Conservation (phyloP, 2,113 vertebrate species). For the Capra hircus region DNA sequence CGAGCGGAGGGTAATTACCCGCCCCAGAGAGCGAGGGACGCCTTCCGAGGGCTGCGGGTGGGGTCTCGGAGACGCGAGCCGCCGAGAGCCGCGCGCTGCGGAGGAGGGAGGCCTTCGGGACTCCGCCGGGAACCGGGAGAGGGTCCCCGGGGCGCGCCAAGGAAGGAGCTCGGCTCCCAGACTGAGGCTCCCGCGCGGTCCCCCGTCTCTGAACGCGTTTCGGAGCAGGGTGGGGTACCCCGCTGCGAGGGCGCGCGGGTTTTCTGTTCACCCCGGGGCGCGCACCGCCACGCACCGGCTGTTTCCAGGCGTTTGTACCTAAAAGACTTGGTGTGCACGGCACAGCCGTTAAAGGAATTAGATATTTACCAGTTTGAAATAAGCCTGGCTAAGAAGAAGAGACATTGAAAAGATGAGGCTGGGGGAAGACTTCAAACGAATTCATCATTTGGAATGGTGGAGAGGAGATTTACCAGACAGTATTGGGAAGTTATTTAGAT, state of each 20-base stretch:
- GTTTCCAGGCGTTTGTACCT: conserved; percentile 40
- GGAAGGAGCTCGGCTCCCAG: not conserved
- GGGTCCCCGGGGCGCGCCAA: not conserved
- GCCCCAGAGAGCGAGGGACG: conserved; percentile 34
- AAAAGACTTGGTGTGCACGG: conserved; percentile 64
- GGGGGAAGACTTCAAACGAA: conserved; percentile 97
- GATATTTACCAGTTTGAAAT: conserved; percentile 92
- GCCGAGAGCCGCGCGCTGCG: not conserved
- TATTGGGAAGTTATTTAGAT: conserved; percentile 99
- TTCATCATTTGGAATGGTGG: conserved; percentile 94
- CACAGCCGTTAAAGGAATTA: conserved; percentile 87
- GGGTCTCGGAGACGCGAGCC: not conserved
- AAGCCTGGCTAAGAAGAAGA: conserved; percentile 87
- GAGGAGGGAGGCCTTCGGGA: not conserved
- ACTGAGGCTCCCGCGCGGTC: not conserved
- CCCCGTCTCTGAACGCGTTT: not conserved
- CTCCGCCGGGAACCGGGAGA: not conserved
- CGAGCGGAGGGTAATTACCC: conserved; percentile 47
- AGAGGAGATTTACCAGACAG: conserved; percentile 96
- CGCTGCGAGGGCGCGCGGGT: not conserved
- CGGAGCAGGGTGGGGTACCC: not conserved
- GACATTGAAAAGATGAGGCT: conserved; percentile 85
- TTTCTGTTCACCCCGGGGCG: conserved; percentile 10
- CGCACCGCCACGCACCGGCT: conserved; percentile 6
- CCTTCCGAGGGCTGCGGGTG: not conserved